Evolutionary conservation across 2,888 invertebrate genomes (phyloP).

Genomic region (Sabatieria punctata): DNA sequence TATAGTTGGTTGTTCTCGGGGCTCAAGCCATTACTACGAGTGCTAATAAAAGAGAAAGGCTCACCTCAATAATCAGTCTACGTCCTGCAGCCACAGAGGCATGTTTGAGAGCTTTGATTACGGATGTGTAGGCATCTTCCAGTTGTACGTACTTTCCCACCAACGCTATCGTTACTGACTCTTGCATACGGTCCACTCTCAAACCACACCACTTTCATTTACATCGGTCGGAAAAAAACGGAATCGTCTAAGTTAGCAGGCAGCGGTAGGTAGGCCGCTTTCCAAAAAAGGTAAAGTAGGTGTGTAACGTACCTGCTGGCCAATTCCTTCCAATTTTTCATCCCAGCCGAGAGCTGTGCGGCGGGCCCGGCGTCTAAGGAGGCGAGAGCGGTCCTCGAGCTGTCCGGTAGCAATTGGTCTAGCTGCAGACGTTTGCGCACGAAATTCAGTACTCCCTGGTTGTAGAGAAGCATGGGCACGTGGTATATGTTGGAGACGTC

Average conservation of each 20-base stretch:
- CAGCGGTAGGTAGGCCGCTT: too few relatives aligned
- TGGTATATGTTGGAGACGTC: constrained; percentile 86
- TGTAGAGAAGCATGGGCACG: constrained; percentile 80
- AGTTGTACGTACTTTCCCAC: constrained; percentile 93
- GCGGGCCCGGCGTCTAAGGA: too few relatives aligned
- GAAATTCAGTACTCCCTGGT: constrained; percentile 68
- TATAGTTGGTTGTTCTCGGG: too few relatives aligned
- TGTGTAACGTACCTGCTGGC: constrained; percentile 60
- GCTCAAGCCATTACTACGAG: too few relatives aligned
- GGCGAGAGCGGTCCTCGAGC: too few relatives aligned
- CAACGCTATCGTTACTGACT: constrained; percentile 67
- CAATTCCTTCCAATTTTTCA: constrained; percentile 74
- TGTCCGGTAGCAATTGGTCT: constrained; percentile 43
- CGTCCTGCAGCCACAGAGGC: constrained; percentile 68
- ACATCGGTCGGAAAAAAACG: too few relatives aligned
- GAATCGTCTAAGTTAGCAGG: too few relatives aligned
- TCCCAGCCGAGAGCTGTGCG: too few relatives aligned
- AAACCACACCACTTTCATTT: too few relatives aligned
- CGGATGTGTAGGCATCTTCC: constrained; percentile 89
- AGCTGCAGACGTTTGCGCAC: constrained; percentile 62
- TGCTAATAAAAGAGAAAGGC: too few relatives aligned
- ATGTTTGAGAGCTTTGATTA: constrained; percentile 69
- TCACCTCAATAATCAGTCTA: constrained; percentile 56
- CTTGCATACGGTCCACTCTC: constrained; percentile 60
- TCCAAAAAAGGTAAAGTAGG: too few relatives aligned